Conservation (phyloP, 1,140 invertebrate genomes). For the Neodiprion virginianus region DNA sequence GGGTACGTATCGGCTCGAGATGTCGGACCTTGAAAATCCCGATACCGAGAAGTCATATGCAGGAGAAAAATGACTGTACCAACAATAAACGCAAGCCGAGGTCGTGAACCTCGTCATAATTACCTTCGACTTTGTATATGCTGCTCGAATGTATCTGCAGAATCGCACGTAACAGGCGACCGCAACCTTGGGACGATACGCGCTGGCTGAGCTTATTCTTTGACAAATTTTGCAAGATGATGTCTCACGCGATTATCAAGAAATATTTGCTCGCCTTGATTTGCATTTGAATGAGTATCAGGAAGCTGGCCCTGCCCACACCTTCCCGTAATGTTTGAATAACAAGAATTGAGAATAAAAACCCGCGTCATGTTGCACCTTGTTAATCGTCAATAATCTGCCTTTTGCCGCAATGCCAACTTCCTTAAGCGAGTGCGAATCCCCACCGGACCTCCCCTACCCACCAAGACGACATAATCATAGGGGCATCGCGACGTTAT, state of each 20-base stretch:
- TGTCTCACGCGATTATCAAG: conserved; percentile 18
- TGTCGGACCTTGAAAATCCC: not conserved
- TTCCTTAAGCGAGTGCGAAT: not conserved
- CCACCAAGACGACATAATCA: not conserved
- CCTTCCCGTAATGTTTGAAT: not conserved
- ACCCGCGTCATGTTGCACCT: not conserved
- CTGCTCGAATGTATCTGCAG: not conserved
- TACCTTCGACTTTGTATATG: not conserved
- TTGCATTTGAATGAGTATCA: conserved; percentile 29
- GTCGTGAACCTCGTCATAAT: not conserved
- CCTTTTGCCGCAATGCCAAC: not conserved
- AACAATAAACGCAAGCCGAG: not conserved
- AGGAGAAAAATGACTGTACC: not conserved
- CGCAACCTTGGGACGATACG: conserved; percentile 22
- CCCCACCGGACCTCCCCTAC: not conserved
- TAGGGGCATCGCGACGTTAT: not conserved
- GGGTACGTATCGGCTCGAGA: not conserved
- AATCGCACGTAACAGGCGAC: conserved; percentile 15
- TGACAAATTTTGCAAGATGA: conserved; percentile 1
- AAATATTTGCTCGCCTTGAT: conserved; percentile 22
- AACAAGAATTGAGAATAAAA: not conserved
- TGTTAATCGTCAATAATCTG: not conserved
- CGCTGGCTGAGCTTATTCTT: not conserved
- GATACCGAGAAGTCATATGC: not conserved
- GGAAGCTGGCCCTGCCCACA: not conserved